phyloP scores from a whole-genome alignment of 2,888 invertebrate genomes.

The Drosophila gaucha region DNA sequence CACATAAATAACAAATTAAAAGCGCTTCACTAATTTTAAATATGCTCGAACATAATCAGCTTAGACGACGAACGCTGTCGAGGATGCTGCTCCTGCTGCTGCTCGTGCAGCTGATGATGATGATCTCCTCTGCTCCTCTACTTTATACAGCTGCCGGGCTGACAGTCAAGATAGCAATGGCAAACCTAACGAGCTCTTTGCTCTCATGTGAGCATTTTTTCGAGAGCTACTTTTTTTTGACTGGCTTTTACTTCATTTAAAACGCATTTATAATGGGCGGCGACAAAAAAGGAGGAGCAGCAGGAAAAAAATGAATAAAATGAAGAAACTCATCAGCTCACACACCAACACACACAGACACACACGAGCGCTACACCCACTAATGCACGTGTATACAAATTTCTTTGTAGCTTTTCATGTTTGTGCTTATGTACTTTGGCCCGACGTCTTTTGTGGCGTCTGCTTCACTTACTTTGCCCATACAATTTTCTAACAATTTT shows the following conservation, averaged over 20 bases:
- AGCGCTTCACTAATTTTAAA: conserved; percentile 81
- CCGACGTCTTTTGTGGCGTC: conserved; percentile 67
- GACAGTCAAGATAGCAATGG: conserved; percentile 79
- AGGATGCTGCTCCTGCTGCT: conserved; percentile 3
- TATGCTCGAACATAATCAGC: conserved; percentile 81
- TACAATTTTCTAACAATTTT: conserved; percentile 72
- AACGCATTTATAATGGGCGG: conserved; percentile 78
- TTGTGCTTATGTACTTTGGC: conserved; percentile 61
- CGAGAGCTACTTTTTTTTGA: conserved; percentile 50
- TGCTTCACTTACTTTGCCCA: conserved; percentile 72
- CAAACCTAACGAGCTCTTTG: conserved; percentile 73
- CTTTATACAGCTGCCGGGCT: conserved; percentile 42
- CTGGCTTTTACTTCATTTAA: conserved; percentile 81
- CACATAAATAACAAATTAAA: conserved; percentile 81
- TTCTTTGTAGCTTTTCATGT: conserved; percentile 74
- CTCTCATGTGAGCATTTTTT: conserved; percentile 60
- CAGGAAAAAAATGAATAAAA: conserved; percentile 31
- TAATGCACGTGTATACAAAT: conserved; percentile 79
- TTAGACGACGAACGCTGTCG: conserved; percentile 56
- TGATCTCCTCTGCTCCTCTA: conserved; percentile 11
- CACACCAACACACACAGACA: conserved; percentile 12
- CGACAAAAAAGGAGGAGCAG: conserved; percentile 39
- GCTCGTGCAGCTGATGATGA: conserved; percentile 13
- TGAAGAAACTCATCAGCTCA: conserved; percentile 70
- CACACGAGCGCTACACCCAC: conserved; percentile 12